phyloP scores from a whole-genome alignment of 2,797 vertebrate genomes.

The Falco biarmicus region DNA sequence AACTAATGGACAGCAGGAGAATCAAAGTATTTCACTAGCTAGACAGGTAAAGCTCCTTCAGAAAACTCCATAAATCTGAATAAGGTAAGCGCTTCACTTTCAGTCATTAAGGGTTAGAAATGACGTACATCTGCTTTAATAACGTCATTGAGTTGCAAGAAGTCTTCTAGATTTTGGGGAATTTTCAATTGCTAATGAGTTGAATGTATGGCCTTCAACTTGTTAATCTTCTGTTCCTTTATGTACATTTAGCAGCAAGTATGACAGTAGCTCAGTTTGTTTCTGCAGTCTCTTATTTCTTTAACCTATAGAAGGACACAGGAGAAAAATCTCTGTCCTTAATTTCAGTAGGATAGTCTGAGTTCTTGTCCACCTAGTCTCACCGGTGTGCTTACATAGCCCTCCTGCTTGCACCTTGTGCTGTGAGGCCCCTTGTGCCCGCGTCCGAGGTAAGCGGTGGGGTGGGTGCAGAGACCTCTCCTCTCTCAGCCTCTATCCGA shows the following conservation, averaged over 20 bases:
- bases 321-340: background rate
- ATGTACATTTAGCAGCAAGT: background rate
- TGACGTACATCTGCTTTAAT: background rate
- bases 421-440: background rate
- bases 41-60: background rate
- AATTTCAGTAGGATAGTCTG: background rate
- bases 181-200: background rate
- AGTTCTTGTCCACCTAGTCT: background rate
- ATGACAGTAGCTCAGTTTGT: background rate
- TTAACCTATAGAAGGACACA: background rate
- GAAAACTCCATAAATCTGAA: background rate
- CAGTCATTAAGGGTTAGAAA: background rate
- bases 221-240: background rate
- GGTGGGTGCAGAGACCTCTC: background rate
- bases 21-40: background rate
- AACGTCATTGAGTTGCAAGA: background rate
- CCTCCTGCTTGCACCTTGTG: background rate
- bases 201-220: background rate
- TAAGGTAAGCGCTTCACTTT: background rate
- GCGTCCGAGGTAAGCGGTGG: accelerated
- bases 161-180: background rate
- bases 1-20: background rate
- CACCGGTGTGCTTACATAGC: background rate
- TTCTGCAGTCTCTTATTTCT: background rate
- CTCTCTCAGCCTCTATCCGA: background rate